Evolutionary conservation across 2,113 vertebrate species (phyloP), one percentile per base, ranked within the genome.

Genomic region (Macaca nemestrina): DNA sequence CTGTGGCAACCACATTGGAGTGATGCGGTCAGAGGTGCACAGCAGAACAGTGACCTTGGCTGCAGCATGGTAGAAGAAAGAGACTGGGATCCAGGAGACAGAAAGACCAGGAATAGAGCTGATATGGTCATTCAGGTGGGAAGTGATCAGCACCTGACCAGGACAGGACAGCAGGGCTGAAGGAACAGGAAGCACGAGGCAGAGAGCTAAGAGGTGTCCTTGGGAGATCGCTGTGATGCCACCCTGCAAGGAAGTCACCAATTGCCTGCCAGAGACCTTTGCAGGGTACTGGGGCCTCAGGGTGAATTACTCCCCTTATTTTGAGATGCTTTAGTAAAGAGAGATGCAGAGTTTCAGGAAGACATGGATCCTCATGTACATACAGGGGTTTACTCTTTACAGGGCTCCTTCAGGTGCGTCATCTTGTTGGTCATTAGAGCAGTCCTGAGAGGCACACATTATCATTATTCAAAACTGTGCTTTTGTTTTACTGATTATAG

Each of bases 401-500:
- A 82, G 16, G 35, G 9, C 8, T 40, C 50, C 8, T 92, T 87
- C 17, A 22, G 52, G 16, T 5, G 8, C 0, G 6, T 45, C 30
- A 11, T 82, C 22, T 40, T 92, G 48, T 22, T 72, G 48, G 27
- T 93, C 23, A 68, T 27, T 57, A 70, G 3, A 90, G 61, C 30
- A 80, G 12, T 92, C 43, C 12, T 30, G 2, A 22, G 32, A 89
- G 59, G 8, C 20, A 76, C 14, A 64, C 0, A 50, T 50, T 70
- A 20, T 40, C 52, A 35, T 32, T 13, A 61, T 64, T 92, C 70
- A 95, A 61, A 83, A 57, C 12, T 64, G 55, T 16, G n/a, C 3
- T 85, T 50, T 64, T 67, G 17, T 79, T 88, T 83, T 83, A 40
- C n/a, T 88, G 27, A 55, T 76, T 84, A 25, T 57, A 45, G 95